Evolutionary conservation across 1,140 invertebrate species (phyloP).

Genomic region (Bicyclus anynana): DNA sequence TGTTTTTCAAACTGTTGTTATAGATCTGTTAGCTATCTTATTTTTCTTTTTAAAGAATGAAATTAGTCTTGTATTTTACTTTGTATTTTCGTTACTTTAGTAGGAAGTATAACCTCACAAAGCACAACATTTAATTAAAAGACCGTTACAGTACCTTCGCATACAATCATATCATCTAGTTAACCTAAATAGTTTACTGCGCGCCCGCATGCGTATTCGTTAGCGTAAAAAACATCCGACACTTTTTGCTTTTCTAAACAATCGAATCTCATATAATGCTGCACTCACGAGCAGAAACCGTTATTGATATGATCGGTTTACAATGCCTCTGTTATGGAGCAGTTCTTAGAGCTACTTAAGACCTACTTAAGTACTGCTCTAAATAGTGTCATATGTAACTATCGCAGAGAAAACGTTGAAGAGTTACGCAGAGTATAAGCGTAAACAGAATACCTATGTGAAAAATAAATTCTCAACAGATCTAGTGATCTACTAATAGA

Average conservation of each 20-base stretch:
- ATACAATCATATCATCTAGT: neutral
- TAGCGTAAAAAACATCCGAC: conserved; percentile 4
- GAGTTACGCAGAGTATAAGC: no score
- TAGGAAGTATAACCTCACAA: no score
- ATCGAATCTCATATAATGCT: conserved; percentile 40
- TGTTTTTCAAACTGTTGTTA: no score
- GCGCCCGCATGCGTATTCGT: conserved; percentile 6
- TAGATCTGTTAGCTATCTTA: no score
- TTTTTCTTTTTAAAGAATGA: no score
- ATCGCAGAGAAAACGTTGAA: no score
- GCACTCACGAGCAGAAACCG: conserved; percentile 20
- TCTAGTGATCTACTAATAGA: no score
- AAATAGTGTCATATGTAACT: no score
- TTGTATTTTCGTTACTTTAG: no score
- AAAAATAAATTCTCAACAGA: no score
- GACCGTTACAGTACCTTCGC: neutral
- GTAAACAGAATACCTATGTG: no score
- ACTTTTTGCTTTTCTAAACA: conserved; percentile 42
- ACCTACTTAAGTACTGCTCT: neutral
- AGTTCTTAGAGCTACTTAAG: neutral
- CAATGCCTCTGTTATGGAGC: conserved; percentile 7
- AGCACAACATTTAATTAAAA: neutral
- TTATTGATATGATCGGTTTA: conserved; percentile 17
- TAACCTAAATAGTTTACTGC: neutral
- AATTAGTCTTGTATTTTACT: no score